Evolutionary conservation across 1,140 invertebrate species (phyloP), one percentile per base, ranked within the genome.

Genomic region (Drosophila quadrilineata): DNA sequence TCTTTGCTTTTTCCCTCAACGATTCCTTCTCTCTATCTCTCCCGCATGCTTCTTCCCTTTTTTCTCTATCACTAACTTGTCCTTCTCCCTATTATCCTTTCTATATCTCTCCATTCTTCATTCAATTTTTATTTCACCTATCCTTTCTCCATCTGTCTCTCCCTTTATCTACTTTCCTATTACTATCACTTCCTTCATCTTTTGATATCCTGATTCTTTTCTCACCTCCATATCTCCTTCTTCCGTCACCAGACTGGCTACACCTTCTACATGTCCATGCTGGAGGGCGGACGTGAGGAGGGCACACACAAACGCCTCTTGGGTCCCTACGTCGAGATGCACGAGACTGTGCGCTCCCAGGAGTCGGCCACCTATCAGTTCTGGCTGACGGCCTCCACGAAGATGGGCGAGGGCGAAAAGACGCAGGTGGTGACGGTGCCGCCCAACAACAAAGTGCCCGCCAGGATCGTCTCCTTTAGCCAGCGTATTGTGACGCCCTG

Each of bases 381-480:
- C 88, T 96, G 95, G 95, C 91, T 95, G 2, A 94, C 95, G 0
- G 95, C 95, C 6, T 94, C 94, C 3, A 96, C 95, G 1, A 93
- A 94, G 67, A 92, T 95, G 10, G 95, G 95, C 2, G 95, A 96
- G 90, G 95, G 95, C 6, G 93, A 95, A 35, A 93, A 94, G 43
- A 96, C 95, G 0, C 91, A 93, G 16, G 93, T 95, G 2, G 93
- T 96, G 40, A 94, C 93, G 3, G 93, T 95, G 28, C 92, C 94
- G 4, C 95, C 95, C 0, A 94, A 95, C 16, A 94, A 93, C 74
- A 95, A 94, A 90, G 95, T 97, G 9, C 94, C 95, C 8, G 95
- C 95, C 0, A 91, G 94, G 67, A 95, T 96, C 68, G 94, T 95
- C 3, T 96, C 95, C 1, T 97, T 97, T 73, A 95, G 95, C 29